Evolutionary conservation across 1,140 invertebrate species (phyloP), one percentile per base, ranked within the genome.

Genomic region (Subanguina moxae): DNA sequence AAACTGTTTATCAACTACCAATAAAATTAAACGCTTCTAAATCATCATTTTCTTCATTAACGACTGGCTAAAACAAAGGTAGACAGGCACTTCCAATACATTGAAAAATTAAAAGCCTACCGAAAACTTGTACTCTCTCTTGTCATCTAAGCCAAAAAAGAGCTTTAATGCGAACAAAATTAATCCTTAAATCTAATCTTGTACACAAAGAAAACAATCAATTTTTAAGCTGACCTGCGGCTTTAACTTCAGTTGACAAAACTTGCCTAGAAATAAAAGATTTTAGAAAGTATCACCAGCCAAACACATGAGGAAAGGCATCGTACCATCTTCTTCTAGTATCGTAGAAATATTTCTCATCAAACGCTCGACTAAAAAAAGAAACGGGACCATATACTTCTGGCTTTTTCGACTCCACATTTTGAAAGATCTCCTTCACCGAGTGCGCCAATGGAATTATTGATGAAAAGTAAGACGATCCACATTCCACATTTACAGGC

Each of bases 61-160:
- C 45, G 5, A 27, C 52, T 38, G 23, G 21, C 38, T 21, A 21
- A 23, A 57, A 30, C 23, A 28, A n/a, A 48, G 23, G 43, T 17
- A 32, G 21, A 52, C 48, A 21, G 8, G 17, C 17, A 19, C 11
- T 45, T 45, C 11, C 11, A n/a, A 13, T 45, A 45, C 11, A 45
- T 45, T 38, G 48, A 19, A 52, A 52, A 52, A 52, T 52, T 52
- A 52, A 52, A 45, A 45, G n/a, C 43, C 7, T 25, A 62, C 27
- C 32, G 48, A 56, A 5, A 65, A 28, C 21, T 28, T 32, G 32
- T 52, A 64, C 32, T 68, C 67, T 45, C 52, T 46, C 15, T 30
- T 27, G 30, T 68, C 68, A 52, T 70, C 68, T 28, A 70, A 56
- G 21, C 68, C 68, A 68, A 70, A 70, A 32, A 70, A 70, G 32